phyloP scores from a whole-genome alignment of 2,888 invertebrate genomes.

The Drosophila mimetica region DNA sequence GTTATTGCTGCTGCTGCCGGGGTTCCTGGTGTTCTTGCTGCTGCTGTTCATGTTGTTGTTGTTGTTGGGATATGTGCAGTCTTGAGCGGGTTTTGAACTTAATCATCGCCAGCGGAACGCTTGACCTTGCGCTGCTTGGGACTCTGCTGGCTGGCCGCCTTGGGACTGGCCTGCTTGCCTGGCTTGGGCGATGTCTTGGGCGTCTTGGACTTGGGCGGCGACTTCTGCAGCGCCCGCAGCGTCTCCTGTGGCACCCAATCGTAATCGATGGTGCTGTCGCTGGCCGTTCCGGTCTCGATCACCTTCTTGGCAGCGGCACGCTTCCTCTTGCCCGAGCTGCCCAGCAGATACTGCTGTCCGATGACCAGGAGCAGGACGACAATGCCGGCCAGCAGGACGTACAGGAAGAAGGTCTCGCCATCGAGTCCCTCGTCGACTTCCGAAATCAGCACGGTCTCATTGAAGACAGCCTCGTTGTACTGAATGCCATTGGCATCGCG shows the following conservation, averaged over 20 bases:
- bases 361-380: constrained; percentile 93
- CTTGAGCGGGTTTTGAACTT: constrained; percentile 54
- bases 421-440: constrained; percentile 99
- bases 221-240: constrained; percentile 91
- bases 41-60: constrained; percentile 11
- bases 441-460: constrained; percentile 97
- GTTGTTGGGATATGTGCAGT: constrained; percentile 37
- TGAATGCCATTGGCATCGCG: constrained; percentile 89
- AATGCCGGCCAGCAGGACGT: constrained; percentile 96
- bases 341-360: constrained; percentile 94
- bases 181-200: constrained; percentile 85
- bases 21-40: not conserved
- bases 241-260: constrained; percentile 99
- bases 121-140: constrained; percentile 92
- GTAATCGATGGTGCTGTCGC: constrained; percentile 96
- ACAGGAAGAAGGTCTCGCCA: constrained; percentile 99
- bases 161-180: constrained; percentile 86
- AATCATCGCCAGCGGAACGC: constrained; percentile 89
- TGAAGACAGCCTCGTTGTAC: constrained; percentile 95
- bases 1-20: constrained; percentile 17
- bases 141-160: constrained; percentile 87
- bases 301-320: constrained; percentile 86
- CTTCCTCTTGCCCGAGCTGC: constrained; percentile 91
- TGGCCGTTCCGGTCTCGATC: constrained; percentile 96
- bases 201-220: constrained; percentile 87